phyloP scores from a whole-genome alignment of 2,888 invertebrate genomes.

The Callinectes sapidus region DNA sequence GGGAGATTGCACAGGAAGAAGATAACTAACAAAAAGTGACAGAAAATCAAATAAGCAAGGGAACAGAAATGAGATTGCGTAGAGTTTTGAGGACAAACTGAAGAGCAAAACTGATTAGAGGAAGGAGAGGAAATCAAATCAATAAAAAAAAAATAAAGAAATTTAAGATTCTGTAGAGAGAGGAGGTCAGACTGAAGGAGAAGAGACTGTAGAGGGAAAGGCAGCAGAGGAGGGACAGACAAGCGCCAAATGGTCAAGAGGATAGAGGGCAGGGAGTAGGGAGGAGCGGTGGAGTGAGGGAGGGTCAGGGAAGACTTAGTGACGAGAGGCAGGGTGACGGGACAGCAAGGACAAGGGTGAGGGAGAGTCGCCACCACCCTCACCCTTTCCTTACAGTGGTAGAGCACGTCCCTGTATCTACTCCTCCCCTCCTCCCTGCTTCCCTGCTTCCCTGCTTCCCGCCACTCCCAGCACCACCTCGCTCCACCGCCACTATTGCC shows the following conservation, averaged over 20 bases:
- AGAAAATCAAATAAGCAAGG: too few relatives aligned
- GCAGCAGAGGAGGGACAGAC: not conserved
- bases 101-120: too few relatives aligned
- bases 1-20: too few relatives aligned
- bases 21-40: too few relatives aligned
- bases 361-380: constrained; percentile 30
- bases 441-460: not conserved
- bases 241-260: not conserved
- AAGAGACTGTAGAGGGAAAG: not conserved
- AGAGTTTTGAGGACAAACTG: too few relatives aligned
- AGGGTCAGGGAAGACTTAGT: constrained; percentile 21
- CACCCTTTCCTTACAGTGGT: constrained; percentile 6
- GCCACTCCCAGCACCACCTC: not conserved
- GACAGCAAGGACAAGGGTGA: constrained; percentile 56
- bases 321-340: not conserved
- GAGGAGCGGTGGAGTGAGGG: not conserved
- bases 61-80: too few relatives aligned
- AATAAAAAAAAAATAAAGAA: too few relatives aligned
- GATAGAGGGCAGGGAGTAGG: not conserved
- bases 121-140: too few relatives aligned
- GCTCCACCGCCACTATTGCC: not conserved
- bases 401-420: constrained; percentile 22
- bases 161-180: too few relatives aligned
- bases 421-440: not conserved
- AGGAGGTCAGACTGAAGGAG: too few relatives aligned